phyloP scores from a whole-genome alignment of 1,140 invertebrate species.

The Ridgeia piscesae region DNA sequence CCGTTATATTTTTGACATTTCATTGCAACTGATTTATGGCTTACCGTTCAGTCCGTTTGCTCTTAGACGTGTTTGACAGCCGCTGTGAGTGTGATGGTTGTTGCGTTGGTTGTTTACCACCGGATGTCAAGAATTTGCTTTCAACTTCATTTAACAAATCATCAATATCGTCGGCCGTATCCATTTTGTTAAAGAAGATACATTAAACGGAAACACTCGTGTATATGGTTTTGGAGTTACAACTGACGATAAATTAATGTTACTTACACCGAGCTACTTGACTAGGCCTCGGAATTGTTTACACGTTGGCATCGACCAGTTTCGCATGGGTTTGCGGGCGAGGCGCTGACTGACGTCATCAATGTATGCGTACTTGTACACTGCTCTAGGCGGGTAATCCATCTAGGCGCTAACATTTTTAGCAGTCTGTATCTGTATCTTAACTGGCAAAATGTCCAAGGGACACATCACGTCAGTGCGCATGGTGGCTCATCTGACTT shows the following conservation, averaged over 20 bases:
- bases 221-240: not conserved
- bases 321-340: not conserved
- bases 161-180: constrained; percentile 53
- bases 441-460: no score
- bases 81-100: not conserved
- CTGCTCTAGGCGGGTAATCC: not conserved
- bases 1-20: not conserved
- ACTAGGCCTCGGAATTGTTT: not conserved
- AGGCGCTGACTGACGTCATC: not conserved
- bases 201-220: not conserved
- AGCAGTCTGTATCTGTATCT: no score
- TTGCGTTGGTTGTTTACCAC: not conserved
- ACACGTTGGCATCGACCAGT: not conserved
- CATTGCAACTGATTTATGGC: constrained; percentile 7
- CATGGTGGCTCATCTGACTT: no score
- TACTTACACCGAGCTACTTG: not conserved
- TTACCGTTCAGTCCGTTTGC: constrained; percentile 17
- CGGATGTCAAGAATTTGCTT: constrained; percentile 38
- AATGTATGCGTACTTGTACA: not conserved
- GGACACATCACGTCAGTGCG: no score
- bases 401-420: not conserved
- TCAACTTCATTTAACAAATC: constrained; percentile 55
- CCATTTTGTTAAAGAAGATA: not conserved
- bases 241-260: not conserved
- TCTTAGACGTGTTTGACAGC: constrained; percentile 27